Conservation (phyloP, 1,140 invertebrate species). For the Pararge aegeria region DNA sequence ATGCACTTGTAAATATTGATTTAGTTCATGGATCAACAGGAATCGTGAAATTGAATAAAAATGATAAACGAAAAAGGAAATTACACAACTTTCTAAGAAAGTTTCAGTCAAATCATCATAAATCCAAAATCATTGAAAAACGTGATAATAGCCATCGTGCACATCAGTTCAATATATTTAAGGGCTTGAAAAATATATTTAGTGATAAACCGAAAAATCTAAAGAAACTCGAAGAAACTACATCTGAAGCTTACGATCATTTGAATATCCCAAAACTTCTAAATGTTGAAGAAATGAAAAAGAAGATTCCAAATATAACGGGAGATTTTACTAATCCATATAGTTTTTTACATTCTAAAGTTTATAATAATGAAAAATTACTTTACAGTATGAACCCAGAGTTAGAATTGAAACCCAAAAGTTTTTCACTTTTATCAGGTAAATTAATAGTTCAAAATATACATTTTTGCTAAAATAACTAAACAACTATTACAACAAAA, state of each 20-base stretch:
- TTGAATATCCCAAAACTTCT: constrained; percentile 33
- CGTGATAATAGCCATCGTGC: constrained; percentile 24
- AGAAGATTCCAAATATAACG: constrained; percentile 45
- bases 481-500: background rate
- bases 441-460: background rate
- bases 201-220: constrained; percentile 13
- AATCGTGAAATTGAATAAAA: constrained; percentile 40
- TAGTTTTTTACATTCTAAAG: background rate
- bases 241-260: background rate
- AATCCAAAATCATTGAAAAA: constrained; percentile 31
- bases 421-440: background rate
- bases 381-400: background rate
- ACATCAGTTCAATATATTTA: constrained; percentile 48
- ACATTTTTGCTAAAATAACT: background rate
- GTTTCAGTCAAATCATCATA: constrained; percentile 37
- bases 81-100: constrained; percentile 9
- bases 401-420: background rate
- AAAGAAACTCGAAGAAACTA: no score
- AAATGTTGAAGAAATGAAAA: constrained; percentile 36
- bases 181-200: constrained; percentile 47
- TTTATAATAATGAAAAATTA: background rate
- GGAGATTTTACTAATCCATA: constrained; percentile 3
- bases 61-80: constrained; percentile 30
- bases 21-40: constrained; percentile 41
- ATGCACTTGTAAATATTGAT: constrained; percentile 20